Base-by-base conservation (phyloP, 2,113 vertebrate species). In the Chaetops frenatus region DNA sequence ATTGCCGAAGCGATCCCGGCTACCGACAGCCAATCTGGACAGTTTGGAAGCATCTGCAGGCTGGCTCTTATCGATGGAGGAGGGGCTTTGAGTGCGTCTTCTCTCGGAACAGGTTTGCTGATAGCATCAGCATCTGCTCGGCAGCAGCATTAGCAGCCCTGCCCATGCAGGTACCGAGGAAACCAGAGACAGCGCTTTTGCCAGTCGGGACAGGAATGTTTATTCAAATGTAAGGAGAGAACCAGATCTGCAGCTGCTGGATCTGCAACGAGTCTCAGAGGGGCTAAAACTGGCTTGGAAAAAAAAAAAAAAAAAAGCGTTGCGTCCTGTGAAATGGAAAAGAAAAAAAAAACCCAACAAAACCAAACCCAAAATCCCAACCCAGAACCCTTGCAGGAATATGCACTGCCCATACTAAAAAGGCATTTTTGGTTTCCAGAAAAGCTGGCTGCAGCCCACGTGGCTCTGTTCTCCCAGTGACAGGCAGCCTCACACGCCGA, bases 131-230 rank as follows among this genome's bases (percentile, higher is more conserved):
- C 64, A 22, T 73, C 45, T 88, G 66, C 6, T 3, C 2, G 0
- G 92, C 53, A 81, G 69, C 74, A 22, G 65, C 71, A 7, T 10
- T 70, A 77, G 25, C 42, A 70, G 65, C 76, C n/a, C 44, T 94
- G 95, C 69, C 88, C 72, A 13, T 83, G 82, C 96, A 96, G 90
- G 88, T 86, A 86, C 67, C 0, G 45, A 6, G 1, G 90, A 81
- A 96, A 88, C 38, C 82, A 96, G 93, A 95, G 94, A 65, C 67
- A 83, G 57, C 17, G 47, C 7, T 29, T 78, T 64, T 96, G 90
- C 93, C 94, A 95, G 90, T 94, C 76, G 48, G 86, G 93, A 86
- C 93, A 95, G 72, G 94, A 94, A 93, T 95, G 92, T 81, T 95
- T 93, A 74, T 94, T 93, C 83, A 88, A 93, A 90, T 45, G 35